Base-by-base conservation (phyloP, 2,113 vertebrate species). In the Gymnorhina tibicen region DNA sequence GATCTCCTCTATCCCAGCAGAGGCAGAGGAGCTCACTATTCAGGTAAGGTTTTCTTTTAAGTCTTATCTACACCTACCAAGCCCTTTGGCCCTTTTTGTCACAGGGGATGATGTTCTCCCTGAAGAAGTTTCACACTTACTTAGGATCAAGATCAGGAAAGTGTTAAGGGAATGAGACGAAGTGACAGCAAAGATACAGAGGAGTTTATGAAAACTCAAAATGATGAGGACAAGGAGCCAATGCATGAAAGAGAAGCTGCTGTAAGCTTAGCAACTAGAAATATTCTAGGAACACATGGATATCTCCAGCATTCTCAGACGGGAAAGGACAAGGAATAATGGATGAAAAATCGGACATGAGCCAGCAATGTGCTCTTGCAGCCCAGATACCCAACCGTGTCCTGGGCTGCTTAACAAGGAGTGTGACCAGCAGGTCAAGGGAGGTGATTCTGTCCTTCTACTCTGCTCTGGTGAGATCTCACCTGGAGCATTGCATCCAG, bases 1-100 rank as follows among this genome's bases (percentile, higher is more conserved):
- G 35, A 7, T 98, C 58, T 98, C 98, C 23, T 73, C 42, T 16
- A 95, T 98, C 55, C 97, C 97, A 27, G 72, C 20, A 49, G 19
- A 95, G 7, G 96, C 98, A 77, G 7, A 95, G 2, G 7, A 59
- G 27, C 0, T 2, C 59, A 97, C 23, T 70, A 96, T 98, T 93
- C 5, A 2, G 37, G 98, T 98, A 95, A 97, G 76, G 69, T 97
- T 89, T 69, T 60, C 50, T 80, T 87, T 86, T 44, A 80, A 35
- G 6, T 49, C 46, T 90, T 82, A 11, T 3, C 5, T 72, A 44
- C 15, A 67, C 55, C 67, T 68, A 44, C 12, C 27, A 60, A 73
- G 12, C 14, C 26, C 15, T 91, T 96, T 70, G 13, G 9, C 8
- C 16, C 20, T 7, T 64, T 70, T 64, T 49, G 70, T 60, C 28